Evolutionary conservation across 2,797 vertebrate genomes (phyloP).

Genomic region (Ataeniobius toweri): DNA sequence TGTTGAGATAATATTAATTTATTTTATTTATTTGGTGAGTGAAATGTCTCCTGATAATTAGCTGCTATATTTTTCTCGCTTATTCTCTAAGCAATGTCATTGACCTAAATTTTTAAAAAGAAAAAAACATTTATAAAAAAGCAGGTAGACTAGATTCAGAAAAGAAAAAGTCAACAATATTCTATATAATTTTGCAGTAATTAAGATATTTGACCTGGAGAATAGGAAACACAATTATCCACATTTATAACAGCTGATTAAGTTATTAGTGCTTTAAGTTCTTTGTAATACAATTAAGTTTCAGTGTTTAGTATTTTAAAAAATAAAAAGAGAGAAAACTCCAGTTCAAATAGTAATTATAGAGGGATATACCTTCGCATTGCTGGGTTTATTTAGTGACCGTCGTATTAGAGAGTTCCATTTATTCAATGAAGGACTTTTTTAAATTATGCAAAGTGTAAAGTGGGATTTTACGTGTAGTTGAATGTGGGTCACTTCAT

Average conservation of each 20-base stretch:
- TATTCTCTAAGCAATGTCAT: too few relatives aligned
- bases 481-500: slow-evolving; percentile 26
- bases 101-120: too few relatives aligned
- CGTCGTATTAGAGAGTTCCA: not conserved
- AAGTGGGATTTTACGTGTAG: slow-evolving; percentile 14
- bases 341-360: slow-evolving; percentile 16
- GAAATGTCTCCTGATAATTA: not conserved
- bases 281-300: not conserved
- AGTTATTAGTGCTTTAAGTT: not conserved
- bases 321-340: not conserved
- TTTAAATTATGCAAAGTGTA: not conserved
- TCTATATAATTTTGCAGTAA: not conserved
- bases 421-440: not conserved
- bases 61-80: too few relatives aligned
- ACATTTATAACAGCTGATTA: not conserved
- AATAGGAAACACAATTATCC: slow-evolving; percentile 8
- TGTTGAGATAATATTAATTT: too few relatives aligned
- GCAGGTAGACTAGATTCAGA: not conserved
- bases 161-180: not conserved
- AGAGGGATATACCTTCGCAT: not conserved
- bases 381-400: not conserved
- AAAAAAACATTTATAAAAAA: too few relatives aligned
- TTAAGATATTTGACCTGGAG: not conserved
- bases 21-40: not conserved
- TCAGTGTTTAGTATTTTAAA: not conserved